Evolutionary conservation across 2,797 vertebrate genomes (phyloP).

Genomic region (Scleropages formosus): DNA sequence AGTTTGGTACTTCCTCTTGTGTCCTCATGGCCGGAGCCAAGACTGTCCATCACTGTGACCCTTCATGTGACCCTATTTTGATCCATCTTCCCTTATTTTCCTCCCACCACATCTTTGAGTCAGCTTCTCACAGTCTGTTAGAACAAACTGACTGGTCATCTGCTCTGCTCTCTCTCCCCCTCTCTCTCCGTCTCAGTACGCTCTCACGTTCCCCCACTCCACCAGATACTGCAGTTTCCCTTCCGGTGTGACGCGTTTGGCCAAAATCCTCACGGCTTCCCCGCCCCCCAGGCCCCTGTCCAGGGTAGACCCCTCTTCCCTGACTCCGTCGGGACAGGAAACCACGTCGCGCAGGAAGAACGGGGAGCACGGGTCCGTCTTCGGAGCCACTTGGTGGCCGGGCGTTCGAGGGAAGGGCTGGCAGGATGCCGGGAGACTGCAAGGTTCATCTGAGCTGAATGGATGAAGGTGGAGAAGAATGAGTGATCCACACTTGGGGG

Average conservation of each 20-base stretch:
- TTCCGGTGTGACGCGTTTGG: constrained; percentile 78
- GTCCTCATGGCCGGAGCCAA: background rate
- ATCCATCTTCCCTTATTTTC: background rate
- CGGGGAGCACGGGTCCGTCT: constrained; percentile 60
- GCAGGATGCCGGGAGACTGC: constrained; percentile 64
- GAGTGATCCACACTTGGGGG: background rate
- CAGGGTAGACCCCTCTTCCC: constrained; percentile 55
- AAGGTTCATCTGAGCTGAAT: constrained; percentile 65
- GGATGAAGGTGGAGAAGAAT: constrained; percentile 33
- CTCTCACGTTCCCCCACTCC: constrained; percentile 83
- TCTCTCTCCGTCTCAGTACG: constrained; percentile 68
- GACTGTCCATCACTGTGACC: background rate
- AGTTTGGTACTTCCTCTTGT: background rate
- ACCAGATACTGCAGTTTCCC: constrained; percentile 90
- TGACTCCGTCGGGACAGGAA: constrained; percentile 53
- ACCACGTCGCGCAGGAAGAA: constrained; percentile 65
- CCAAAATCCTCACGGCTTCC: constrained; percentile 81
- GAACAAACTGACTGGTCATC: constrained; percentile 12
- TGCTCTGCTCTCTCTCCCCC: constrained; percentile 26
- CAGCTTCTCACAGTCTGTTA: constrained; percentile 1
- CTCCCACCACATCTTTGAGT: background rate
- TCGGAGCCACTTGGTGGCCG: constrained; percentile 56
- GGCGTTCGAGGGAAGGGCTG: constrained; percentile 57
- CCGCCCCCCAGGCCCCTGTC: constrained; percentile 69
- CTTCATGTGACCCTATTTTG: background rate